phyloP scores from a whole-genome alignment of 2,113 vertebrate species.

The Bagarius yarrelli region DNA sequence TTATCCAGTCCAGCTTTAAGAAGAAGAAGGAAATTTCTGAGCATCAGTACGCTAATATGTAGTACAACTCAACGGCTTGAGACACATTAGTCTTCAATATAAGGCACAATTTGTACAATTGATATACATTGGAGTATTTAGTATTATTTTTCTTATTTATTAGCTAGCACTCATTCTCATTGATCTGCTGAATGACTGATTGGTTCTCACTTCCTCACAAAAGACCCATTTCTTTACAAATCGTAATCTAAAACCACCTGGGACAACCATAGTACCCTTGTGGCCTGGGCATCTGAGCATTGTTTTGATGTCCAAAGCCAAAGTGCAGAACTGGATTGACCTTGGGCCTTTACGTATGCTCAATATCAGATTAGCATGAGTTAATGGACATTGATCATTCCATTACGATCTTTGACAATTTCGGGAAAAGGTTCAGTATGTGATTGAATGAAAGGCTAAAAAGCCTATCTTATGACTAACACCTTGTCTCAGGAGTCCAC shows the following conservation, averaged over 20 bases:
- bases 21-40: constrained; percentile 11
- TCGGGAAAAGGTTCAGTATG: constrained; percentile 59
- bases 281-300: constrained; percentile 9
- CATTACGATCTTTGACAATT: constrained; percentile 52
- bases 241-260: constrained; percentile 2
- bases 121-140: not conserved
- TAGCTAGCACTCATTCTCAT: not conserved
- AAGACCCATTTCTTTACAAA: not conserved
- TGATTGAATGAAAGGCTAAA: constrained; percentile 41
- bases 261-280: constrained; percentile 1
- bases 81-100: constrained; percentile 17
- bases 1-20: constrained; percentile 52
- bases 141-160: not conserved
- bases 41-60: constrained; percentile 9
- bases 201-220: not conserved
- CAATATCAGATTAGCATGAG: constrained; percentile 43
- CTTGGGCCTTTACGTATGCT: constrained; percentile 23
- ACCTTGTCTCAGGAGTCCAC: constrained; percentile 39
- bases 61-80: constrained; percentile 1
- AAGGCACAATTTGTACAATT: not conserved
- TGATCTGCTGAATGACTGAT: constrained; percentile 6
- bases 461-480: constrained; percentile 34
- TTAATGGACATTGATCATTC: constrained; percentile 65
- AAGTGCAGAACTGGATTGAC: constrained; percentile 7
- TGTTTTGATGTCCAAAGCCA: constrained; percentile 16